A percentile compares a stretch with the other conserved stretches of the same genome.
These are phyloP conservation scores for Pelosia muscerda DNA, from an alignment of 2,888 invertebrate genomes.

Conservation along the genomic window DNA sequence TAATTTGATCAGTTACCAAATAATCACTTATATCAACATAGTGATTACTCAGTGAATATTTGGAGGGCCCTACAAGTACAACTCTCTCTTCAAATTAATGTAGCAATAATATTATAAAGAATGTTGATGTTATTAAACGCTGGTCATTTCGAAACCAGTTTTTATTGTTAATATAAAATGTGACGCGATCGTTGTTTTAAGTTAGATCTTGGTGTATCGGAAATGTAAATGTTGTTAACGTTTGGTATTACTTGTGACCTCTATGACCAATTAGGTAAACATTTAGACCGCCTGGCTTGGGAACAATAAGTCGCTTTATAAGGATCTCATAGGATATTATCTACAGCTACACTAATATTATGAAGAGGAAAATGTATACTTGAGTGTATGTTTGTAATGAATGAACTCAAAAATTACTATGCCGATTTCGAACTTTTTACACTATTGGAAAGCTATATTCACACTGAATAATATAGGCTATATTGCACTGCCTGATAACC, in stretches of 20 bases:
- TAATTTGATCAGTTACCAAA: conserved; percentile 55
- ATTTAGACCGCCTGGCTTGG: conserved; percentile 54
- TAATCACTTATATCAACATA: conserved; percentile 59
- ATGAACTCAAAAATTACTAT: too few relatives aligned
- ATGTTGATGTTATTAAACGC: conserved; percentile 67
- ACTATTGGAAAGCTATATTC: too few relatives aligned
- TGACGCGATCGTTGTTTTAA: conserved; percentile 44
- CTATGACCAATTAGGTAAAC: conserved; percentile 55
- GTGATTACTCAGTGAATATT: conserved; percentile 60
- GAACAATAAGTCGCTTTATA: conserved; percentile 49
- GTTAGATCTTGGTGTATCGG: conserved; percentile 36
- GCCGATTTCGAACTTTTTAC: too few relatives aligned
- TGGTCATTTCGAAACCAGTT: conserved; percentile 57
- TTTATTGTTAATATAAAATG: conserved; percentile 49
- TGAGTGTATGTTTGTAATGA: too few relatives aligned
- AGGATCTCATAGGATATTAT: conserved; percentile 52
- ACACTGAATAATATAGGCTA: too few relatives aligned
- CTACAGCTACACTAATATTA: too few relatives aligned
- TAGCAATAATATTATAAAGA: conserved; percentile 62
- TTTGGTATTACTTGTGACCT: conserved; percentile 56
- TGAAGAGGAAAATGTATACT: too few relatives aligned
- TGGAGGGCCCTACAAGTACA: conserved; percentile 48
- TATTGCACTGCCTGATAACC: too few relatives aligned
- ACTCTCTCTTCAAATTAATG: conserved; percentile 55
- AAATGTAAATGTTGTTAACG: conserved; percentile 43